Base-by-base conservation (phyloP, 1,140 invertebrate species). In the Apocrypta bakeri region DNA sequence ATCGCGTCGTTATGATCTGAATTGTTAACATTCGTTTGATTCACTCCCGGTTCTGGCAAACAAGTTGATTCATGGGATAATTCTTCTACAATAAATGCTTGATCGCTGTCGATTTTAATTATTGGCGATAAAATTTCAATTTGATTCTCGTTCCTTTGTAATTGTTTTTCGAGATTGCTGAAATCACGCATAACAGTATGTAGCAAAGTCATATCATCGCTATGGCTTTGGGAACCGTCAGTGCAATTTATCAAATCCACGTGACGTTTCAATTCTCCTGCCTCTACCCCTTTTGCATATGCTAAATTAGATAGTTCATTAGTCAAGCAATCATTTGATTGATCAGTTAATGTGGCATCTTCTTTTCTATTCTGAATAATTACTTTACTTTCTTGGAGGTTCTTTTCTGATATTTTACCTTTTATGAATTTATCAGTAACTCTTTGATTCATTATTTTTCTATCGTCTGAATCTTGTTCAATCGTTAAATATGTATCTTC, bases 161-260 rank as follows among this genome's bases (percentile, higher is more conserved):
- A 21, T 12, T 79, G 76, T 21, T 71, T 21, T 37, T 83, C 71
- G 21, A 79, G 75, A 27, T 79, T 83, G 37, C 75, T 78, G 37
- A 78, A 83, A 78, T 78, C 81, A 24, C 63, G 63, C 29, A 72
- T 77, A 42, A 14, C 25, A 24, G 25, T 14, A 82, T 2, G 24
- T 2, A 66, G 17, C 33, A 76, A 33, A 76, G 68, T 48, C 2
- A 31, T 69, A 66, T 69, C 31, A 17, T 64, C 37, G 11, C 42
- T 37, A 11, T 25, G n/a, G 29, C n/a, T 68, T 31, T 17, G 24
- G 31, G 71, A 48, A 11, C 3, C 27, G 27, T 24, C 31, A 14
- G 24, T 31, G 14, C 42, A 9, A 29, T 29, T 31, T 0, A 63
- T 7, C 48, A 63, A 63, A 29, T 74, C 29, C 14, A 61, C 12